These are phyloP conservation scores for Hiodon tergisus DNA, from an alignment of 2,113 vertebrate species.

Conservation along the genomic window DNA sequence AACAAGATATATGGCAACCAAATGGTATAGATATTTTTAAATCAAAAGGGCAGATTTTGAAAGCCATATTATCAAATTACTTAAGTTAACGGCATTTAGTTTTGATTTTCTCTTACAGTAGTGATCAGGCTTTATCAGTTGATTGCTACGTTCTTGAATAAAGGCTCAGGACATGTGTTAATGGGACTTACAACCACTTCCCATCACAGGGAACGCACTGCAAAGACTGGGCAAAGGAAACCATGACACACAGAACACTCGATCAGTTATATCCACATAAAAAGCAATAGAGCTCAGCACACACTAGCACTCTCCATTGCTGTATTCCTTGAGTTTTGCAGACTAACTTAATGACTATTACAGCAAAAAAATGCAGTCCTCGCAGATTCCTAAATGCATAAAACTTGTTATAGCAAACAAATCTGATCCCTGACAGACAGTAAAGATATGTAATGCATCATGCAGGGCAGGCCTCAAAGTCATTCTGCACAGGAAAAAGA, in stretches of 20 bases:
- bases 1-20: no score
- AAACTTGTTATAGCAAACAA: no score
- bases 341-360: not conserved
- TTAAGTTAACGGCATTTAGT: no score
- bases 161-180: not conserved
- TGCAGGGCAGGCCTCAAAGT: no score
- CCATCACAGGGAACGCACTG: not conserved
- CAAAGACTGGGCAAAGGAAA: not conserved
- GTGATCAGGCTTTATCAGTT: not conserved
- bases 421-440: no score
- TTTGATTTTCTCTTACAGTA: not conserved
- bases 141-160: not conserved
- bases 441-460: no score
- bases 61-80: no score
- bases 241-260: not conserved
- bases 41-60: no score
- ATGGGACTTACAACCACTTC: conserved; percentile 9
- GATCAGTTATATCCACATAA: not conserved
- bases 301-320: not conserved
- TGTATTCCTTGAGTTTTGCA: not conserved
- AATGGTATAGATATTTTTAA: no score
- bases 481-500: no score
- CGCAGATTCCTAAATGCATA: no score
- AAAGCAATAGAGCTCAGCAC: not conserved
- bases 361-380: not conserved